Percentiles rank a stretch among this genome's conserved stretches.
Conservation (phyloP, 2,797 vertebrate species). For the Hippoglossus hippoglossus region DNA sequence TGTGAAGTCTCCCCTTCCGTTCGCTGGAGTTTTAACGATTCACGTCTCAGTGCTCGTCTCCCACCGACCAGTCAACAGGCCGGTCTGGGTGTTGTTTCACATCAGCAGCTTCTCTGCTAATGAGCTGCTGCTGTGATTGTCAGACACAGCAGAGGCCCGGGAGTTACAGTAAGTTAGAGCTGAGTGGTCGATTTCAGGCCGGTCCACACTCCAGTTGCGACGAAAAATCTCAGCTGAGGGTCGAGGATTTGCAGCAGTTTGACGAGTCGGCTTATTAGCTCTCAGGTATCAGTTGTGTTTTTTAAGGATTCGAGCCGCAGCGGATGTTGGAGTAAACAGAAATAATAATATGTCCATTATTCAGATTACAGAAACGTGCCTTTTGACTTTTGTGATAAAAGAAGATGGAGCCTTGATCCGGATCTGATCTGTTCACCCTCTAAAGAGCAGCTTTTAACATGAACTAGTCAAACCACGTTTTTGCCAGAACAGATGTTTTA, state of each 20-base stretch:
- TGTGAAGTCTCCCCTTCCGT: conserved; percentile 23
- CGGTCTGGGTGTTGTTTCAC: conserved; percentile 63
- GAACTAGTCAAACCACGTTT: too few relatives aligned
- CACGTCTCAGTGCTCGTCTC: conserved; percentile 34
- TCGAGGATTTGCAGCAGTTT: conserved; percentile 3
- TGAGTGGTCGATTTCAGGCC: conserved; percentile 59
- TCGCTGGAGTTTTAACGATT: conserved; percentile 57
- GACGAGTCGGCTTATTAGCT: conserved; percentile 45
- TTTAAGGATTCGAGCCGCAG: background rate
- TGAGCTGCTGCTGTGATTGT: conserved; percentile 74
- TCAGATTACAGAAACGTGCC: too few relatives aligned
- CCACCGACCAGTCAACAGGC: conserved; percentile 55
- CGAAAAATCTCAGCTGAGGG: background rate
- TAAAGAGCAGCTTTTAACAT: too few relatives aligned
- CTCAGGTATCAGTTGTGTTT: background rate
- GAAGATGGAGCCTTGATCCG: too few relatives aligned
- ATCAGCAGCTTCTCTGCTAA: conserved; percentile 69
- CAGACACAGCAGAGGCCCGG: conserved; percentile 44
- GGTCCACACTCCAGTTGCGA: conserved; percentile 39
- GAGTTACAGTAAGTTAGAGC: conserved; percentile 54
- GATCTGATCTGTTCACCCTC: too few relatives aligned
- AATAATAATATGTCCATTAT: too few relatives aligned
- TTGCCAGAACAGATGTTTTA: too few relatives aligned
- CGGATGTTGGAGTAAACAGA: too few relatives aligned
- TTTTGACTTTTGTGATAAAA: too few relatives aligned